Conservation (phyloP, 2,888 invertebrate species). For the Spilosoma lubricipeda region DNA sequence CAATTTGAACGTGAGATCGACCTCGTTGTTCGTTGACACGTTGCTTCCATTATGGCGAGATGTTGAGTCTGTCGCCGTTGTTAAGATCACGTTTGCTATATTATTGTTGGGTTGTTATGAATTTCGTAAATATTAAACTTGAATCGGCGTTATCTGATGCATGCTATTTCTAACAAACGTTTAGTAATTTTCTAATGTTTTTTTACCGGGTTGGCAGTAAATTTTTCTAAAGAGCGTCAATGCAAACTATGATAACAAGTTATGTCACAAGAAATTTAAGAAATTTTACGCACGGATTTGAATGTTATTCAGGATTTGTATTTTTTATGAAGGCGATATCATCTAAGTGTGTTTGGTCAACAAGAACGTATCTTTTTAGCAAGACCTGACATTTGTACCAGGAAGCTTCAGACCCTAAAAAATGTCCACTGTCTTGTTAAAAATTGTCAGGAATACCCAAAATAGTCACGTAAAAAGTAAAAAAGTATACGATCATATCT, state of each 20-base stretch:
- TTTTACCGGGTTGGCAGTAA: too few species aligned
- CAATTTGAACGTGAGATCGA: constrained; percentile 61
- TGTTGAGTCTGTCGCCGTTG: constrained; percentile 39
- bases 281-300: too few species aligned
- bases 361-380: not conserved
- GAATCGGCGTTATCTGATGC: constrained; percentile 16
- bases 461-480: too few species aligned
- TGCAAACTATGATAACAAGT: too few species aligned
- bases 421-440: too few species aligned
- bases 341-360: not conserved
- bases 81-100: constrained; percentile 35
- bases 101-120: constrained; percentile 17
- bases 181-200: too few species aligned
- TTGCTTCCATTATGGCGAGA: constrained; percentile 56
- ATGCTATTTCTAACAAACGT: not conserved
- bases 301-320: too few species aligned
- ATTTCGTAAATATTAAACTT: constrained; percentile 19
- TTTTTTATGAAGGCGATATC: too few species aligned
- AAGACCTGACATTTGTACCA: too few species aligned
- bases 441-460: not conserved
- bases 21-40: constrained; percentile 59
- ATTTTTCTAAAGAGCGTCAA: too few species aligned
- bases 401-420: not conserved
- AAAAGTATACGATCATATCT: not conserved
- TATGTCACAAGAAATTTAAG: too few species aligned